Base-by-base conservation (phyloP, 2,888 invertebrate species). In the Linyphia triangularis region DNA sequence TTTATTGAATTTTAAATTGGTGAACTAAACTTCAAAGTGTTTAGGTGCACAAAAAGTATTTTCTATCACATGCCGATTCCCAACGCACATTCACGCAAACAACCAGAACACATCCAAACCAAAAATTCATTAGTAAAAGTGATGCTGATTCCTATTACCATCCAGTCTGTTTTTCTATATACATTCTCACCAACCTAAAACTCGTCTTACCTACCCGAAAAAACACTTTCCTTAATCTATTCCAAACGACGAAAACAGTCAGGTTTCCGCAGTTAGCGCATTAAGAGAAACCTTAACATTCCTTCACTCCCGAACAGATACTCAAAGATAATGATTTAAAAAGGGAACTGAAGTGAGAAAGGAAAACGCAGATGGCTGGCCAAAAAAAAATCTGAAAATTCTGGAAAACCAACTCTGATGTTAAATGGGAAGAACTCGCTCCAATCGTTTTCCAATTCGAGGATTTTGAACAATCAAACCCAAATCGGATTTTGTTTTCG, bases 381-480 rank as follows among this genome's bases (percentile, higher is more conserved):
- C n/a, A 6, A n/a, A 51, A 69, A 69, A 79, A 51, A 22, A 69
- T 37, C 28, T 30, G 33, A n/a, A 51, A n/a, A n/a, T n/a, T n/a
- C n/a, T n/a, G 33, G 63, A 81, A 83, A 75, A 70, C 26, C 69
- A n/a, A 82, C 61, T 59, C 43, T 61, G 24, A 61, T 82, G 82
- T 82, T 82, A 82, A 82, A 72, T 40, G 63, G 59, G 33, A 16
- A 70, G 61, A 43, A 72, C 70, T 63, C 30, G 40, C 59, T 59
- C 22, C 63, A 83, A 83, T 83, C 83, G 83, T 73, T 83, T 83
- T 83, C 73, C 83, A 73, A 83, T 83, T 73, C 83, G 33, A 40
- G 30, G 72, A 65, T 57, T 37, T 83, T 26, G 33, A 59, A 81
- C 57, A 40, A 69, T 69, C 69, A 24, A 51, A 51, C 28, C 22